Evolutionary conservation across 1,140 invertebrate species (phyloP).

Genomic region (Philotrypesis tridentata): DNA sequence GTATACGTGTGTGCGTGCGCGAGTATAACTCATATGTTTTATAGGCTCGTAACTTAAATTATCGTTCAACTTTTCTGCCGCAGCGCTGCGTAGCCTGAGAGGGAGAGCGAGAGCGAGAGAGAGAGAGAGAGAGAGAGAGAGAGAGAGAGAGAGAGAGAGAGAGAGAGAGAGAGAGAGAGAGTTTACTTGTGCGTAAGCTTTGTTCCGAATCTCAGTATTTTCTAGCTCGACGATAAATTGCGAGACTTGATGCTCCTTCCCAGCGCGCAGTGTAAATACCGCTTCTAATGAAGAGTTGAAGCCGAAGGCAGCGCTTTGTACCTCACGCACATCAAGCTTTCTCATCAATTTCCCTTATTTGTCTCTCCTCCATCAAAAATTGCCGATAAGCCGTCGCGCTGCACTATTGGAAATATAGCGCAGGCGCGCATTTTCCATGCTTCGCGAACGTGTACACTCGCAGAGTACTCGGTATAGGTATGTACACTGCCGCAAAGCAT

Average conservation of each 20-base stretch:
- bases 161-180: no score
- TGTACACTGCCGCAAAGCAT: no score
- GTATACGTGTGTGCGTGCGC: not conserved
- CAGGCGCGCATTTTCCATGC: no score
- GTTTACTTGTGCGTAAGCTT: not conserved
- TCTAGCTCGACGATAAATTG: slow-evolving; percentile 1
- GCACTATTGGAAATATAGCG: not conserved
- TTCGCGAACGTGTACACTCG: no score
- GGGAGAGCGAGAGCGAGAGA: no score
- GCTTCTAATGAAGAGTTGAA: not conserved
- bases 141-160: no score
- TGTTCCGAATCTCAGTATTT: slow-evolving; percentile 6
- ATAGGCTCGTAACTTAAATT: not conserved
- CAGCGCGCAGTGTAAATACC: no score
- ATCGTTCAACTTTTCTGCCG: slow-evolving; percentile 11
- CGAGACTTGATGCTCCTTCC: not conserved
- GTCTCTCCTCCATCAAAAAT: not conserved
- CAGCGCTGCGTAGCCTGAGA: no score
- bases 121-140: no score
- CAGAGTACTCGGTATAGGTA: no score
- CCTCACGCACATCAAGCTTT: not conserved
- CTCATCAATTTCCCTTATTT: not conserved
- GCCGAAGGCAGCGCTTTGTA: not conserved
- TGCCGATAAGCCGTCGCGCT: not conserved
- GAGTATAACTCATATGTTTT: not conserved